Percentiles rank a stretch among this genome's conserved stretches.
Conservation (phyloP, 2,113 vertebrate genomes). For the Nerophis lumbriciformis region DNA sequence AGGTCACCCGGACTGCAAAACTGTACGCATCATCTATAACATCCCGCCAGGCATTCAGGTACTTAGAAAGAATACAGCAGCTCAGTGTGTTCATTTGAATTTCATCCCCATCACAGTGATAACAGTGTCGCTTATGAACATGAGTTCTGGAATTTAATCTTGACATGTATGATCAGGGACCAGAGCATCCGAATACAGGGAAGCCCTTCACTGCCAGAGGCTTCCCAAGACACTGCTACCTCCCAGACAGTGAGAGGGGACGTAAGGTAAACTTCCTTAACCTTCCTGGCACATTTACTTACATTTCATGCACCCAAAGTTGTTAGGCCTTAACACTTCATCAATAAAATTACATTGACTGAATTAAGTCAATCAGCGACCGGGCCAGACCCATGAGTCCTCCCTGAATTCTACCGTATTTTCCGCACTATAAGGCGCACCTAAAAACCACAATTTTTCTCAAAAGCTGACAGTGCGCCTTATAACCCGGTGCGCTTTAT, state of each 20-base stretch:
- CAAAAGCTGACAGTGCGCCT: too few relatives aligned
- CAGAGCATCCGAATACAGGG: slow-evolving; percentile 88
- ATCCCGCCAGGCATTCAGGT: slow-evolving; percentile 94
- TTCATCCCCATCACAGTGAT: background rate
- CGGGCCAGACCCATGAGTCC: too few relatives aligned
- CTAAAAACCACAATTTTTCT: too few relatives aligned
- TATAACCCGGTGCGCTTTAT: too few relatives aligned
- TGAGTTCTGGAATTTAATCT: background rate
- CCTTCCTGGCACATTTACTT: too few relatives aligned
- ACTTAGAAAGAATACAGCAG: background rate
- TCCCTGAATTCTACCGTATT: too few relatives aligned
- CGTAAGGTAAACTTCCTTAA: slow-evolving; percentile 76
- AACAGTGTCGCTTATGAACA: background rate
- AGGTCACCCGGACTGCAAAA: slow-evolving; percentile 87
- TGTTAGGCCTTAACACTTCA: too few relatives aligned
- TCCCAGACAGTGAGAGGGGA: slow-evolving; percentile 91
- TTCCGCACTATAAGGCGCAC: too few relatives aligned
- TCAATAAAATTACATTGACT: too few relatives aligned
- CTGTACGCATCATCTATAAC: slow-evolving; percentile 94
- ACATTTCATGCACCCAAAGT: background rate
- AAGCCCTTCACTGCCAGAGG: slow-evolving; percentile 91
- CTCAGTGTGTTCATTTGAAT: background rate
- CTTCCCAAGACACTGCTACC: slow-evolving; percentile 93
- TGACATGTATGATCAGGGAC: slow-evolving; percentile 69
- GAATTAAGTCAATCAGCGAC: too few relatives aligned